Base-by-base conservation (phyloP, 1,140 invertebrate species). In the Papilio glaucus region DNA sequence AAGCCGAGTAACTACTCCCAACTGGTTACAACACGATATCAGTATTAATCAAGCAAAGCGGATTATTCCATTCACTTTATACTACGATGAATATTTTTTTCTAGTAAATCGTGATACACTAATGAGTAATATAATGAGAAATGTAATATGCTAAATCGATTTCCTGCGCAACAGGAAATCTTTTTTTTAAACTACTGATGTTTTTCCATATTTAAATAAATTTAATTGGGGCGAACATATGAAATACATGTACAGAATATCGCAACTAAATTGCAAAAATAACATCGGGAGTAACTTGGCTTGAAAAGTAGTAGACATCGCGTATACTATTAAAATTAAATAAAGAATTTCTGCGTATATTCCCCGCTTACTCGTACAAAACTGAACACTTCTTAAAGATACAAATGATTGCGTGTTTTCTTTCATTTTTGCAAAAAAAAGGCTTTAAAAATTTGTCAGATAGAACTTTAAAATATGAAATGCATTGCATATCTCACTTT, bases 101-200 rank as follows among this genome's bases (percentile, higher is more conserved):
- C 49, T 57, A 57, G 49, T 57, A 57, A 57, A 57, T 57, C 18
- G 24, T 57, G 49, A 57, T 57, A 26, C 21, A 26, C 8, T 57
- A 57, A 13, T 57, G 49, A 57, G 9, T 57, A 57, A 57, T 57
- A 13, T 57, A 33, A 33, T 33, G 8, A 24, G 49, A 53, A 24
- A 53, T 53, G 49, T 53, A 53, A 4, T 53, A 53, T 53, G 49
- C 18, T 53, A 24, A 26, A 53, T 53, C 49, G 45, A 53, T 53
- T 53, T 53, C 45, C 45, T 53, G 45, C 21, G 18, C 21, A 21
- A 53, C 45, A 53, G 45, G 45, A 49, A 49, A 49, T 8, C 2
- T 53, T 53, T 53, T 53, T 53, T 53, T 15, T 53, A 21, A 33
- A 33, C 6, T 33, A 6, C 29, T 24, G 4, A 53, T 18, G 45